phyloP scores from a whole-genome alignment of 1,140 invertebrate species.

The Bathynomus jamesi region DNA sequence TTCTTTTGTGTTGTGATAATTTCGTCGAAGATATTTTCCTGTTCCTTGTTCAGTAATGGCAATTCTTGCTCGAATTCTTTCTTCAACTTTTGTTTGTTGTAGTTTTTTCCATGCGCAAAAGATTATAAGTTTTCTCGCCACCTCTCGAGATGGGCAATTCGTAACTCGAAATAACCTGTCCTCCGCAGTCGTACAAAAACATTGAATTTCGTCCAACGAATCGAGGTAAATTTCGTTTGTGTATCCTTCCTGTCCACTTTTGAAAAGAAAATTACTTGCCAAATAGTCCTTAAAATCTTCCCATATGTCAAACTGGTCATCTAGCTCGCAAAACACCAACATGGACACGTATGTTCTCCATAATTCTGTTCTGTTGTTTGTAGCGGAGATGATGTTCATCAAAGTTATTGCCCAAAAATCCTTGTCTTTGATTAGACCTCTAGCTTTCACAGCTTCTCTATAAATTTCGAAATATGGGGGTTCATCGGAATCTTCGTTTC shows the following conservation, averaged over 20 bases:
- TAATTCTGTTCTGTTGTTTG: not conserved
- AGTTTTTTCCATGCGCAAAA: no score
- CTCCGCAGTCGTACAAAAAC: no score
- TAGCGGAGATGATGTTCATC: not conserved
- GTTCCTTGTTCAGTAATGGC: no score
- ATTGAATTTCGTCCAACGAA: no score
- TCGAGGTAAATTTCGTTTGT: not conserved
- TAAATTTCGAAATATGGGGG: not conserved
- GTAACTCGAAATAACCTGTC: no score
- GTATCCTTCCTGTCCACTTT: not conserved
- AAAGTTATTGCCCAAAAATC: not conserved
- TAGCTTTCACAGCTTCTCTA: not conserved
- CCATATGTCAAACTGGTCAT: not conserved
- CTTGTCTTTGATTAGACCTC: not conserved
- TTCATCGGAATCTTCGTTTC: not conserved
- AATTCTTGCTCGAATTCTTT: no score
- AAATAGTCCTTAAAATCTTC: not conserved
- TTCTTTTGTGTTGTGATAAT: no score
- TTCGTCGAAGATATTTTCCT: no score
- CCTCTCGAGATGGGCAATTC: no score
- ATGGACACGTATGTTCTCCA: not conserved
- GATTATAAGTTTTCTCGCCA: no score
- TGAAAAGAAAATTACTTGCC: not conserved
- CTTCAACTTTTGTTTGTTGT: no score
- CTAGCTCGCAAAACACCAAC: not conserved